These are phyloP conservation scores for Leucopsar rothschildi DNA, from an alignment of 2,113 vertebrate genomes.

Conservation along the genomic window DNA sequence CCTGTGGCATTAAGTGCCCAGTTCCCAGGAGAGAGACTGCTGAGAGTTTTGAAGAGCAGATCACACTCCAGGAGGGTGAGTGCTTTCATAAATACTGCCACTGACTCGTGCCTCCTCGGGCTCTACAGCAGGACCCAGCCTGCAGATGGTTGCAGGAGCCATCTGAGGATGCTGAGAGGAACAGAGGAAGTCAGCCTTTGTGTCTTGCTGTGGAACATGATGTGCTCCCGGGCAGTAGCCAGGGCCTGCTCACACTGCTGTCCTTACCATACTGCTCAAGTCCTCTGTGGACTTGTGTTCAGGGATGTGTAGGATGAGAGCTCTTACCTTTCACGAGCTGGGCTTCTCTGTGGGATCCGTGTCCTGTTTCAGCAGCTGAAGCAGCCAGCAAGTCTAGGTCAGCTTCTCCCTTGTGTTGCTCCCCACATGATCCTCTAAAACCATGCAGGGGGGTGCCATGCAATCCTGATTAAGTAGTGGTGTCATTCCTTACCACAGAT, in stretches of 20 bases:
- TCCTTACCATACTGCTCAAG: accelerated
- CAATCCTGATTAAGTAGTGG: background rate
- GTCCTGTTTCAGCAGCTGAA: background rate
- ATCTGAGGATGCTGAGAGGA: background rate
- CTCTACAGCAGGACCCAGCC: background rate
- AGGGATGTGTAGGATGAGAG: background rate
- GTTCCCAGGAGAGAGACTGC: background rate
- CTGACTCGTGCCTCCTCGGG: background rate
- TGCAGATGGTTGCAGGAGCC: background rate
- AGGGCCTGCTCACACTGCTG: background rate
- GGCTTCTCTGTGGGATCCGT: accelerated
- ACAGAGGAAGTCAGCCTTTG: background rate
- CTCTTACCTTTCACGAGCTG: background rate
- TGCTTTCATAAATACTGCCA: background rate
- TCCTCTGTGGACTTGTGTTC: background rate
- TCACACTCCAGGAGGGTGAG: accelerated
- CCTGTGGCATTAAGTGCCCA: background rate
- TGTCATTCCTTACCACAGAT: background rate
- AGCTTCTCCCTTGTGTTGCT: background rate
- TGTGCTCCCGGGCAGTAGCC: background rate
- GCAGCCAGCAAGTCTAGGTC: background rate
- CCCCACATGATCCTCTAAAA: background rate
- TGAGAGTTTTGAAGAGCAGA: background rate
- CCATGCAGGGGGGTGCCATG: background rate
- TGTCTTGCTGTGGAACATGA: background rate